Conservation (phyloP, 2,888 invertebrate species). For the Drosophila cracens region DNA sequence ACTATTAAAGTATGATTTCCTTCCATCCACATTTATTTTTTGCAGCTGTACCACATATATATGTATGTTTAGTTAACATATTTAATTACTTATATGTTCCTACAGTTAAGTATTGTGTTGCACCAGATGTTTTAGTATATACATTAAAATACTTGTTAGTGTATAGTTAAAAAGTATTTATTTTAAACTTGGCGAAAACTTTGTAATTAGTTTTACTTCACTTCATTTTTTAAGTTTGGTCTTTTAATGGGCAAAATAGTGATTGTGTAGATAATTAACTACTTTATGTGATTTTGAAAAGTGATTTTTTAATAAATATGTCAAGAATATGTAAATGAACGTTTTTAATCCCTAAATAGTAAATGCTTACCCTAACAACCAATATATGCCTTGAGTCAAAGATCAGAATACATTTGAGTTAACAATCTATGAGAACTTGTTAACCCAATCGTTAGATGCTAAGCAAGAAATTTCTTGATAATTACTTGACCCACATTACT, state of each 20-base stretch:
- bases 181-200: not conserved
- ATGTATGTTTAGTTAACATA: not conserved
- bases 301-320: constrained; percentile 50
- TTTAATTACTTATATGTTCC: constrained; percentile 37
- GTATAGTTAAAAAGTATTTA: not conserved
- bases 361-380: not conserved
- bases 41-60: not conserved
- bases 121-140: not conserved
- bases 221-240: not conserved
- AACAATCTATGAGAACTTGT: not conserved
- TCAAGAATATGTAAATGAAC: not conserved
- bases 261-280: constrained; percentile 16
- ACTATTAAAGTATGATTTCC: not conserved
- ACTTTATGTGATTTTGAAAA: constrained; percentile 52
- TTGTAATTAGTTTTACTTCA: not conserved
- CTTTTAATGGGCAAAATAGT: not conserved
- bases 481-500: not conserved
- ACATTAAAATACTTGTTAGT: not conserved
- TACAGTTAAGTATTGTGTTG: constrained; percentile 23
- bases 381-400: not conserved
- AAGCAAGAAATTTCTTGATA: not conserved
- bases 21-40: not conserved
- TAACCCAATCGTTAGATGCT: not conserved
- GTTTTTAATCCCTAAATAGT: not conserved
- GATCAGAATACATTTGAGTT: not conserved